Conservation (phyloP, 2,888 invertebrate species). For the Polydesmus complanatus region DNA sequence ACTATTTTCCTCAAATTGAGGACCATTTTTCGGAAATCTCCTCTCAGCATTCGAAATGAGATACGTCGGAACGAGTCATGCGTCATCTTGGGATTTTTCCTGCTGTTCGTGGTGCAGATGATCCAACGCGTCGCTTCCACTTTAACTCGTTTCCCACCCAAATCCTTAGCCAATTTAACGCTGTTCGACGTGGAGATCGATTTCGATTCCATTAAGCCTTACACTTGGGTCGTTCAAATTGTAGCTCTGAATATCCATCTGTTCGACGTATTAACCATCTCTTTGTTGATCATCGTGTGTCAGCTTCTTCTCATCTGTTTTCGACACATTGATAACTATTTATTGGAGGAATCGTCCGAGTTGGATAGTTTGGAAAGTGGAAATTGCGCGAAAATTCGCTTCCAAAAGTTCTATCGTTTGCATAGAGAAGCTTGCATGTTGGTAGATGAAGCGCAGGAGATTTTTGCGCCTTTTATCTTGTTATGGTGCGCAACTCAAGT, state of each 20-base stretch:
- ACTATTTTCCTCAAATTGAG: background rate
- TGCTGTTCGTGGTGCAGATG: background rate
- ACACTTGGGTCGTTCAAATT: background rate
- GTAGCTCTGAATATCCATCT: background rate
- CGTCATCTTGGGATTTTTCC: background rate
- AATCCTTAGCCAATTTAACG: background rate
- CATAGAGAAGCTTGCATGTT: constrained; percentile 4
- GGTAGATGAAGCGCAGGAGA: constrained; percentile 1
- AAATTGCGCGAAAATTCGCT: background rate
- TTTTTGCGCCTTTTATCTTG: constrained; percentile 7
- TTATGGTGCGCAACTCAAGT: constrained; percentile 9
- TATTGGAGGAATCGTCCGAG: background rate
- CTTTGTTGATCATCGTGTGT: background rate
- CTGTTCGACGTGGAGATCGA: constrained; percentile 3
- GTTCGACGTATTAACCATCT: background rate
- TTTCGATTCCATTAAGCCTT: background rate
- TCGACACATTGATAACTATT: background rate
- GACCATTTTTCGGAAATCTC: background rate
- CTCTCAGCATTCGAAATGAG: background rate
- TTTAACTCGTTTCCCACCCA: background rate
- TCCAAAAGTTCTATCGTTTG: constrained; percentile 2
- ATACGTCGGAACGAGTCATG: background rate
- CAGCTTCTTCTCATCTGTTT: background rate
- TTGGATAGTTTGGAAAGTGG: background rate
- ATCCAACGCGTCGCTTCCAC: background rate